Evolutionary conservation across 2,888 invertebrate genomes (phyloP).

Genomic region (Laspeyria flexula): DNA sequence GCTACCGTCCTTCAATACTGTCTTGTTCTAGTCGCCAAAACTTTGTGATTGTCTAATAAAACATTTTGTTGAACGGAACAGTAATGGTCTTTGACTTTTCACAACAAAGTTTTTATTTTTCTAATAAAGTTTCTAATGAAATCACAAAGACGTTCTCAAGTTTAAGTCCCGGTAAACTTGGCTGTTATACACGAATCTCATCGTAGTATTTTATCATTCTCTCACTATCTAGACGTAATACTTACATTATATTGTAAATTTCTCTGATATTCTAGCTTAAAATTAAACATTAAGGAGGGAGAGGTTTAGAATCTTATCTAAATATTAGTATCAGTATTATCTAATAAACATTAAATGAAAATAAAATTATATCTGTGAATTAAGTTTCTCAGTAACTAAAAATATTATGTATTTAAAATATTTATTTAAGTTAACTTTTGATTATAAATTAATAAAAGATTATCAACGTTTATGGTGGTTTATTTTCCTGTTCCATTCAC

Average conservation of each 20-base stretch:
- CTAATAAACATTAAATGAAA: slow-evolving; percentile 32
- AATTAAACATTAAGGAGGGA: slow-evolving; percentile 53
- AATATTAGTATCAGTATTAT: slow-evolving; percentile 43
- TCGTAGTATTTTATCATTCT: slow-evolving; percentile 6
- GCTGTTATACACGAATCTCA: slow-evolving; percentile 7
- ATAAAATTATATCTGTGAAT: slow-evolving; percentile 51
- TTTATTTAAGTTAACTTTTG: slow-evolving; percentile 30
- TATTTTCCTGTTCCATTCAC: neutral
- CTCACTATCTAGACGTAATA: slow-evolving; percentile 2
- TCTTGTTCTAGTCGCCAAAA: slow-evolving; percentile 13
- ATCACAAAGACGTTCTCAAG: slow-evolving; percentile 20
- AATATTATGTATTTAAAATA: slow-evolving; percentile 16
- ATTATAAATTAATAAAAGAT: slow-evolving; percentile 44
- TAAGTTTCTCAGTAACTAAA: slow-evolving; percentile 40
- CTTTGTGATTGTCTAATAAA: slow-evolving; percentile 33
- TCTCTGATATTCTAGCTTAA: slow-evolving; percentile 32
- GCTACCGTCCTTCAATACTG: slow-evolving; percentile 20
- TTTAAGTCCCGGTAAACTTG: slow-evolving; percentile 18
- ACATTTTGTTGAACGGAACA: slow-evolving; percentile 19
- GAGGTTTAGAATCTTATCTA: slow-evolving; percentile 58
- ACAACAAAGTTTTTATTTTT: slow-evolving; percentile 25
- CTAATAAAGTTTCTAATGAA: slow-evolving; percentile 38
- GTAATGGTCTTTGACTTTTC: slow-evolving; percentile 33
- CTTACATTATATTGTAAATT: slow-evolving; percentile 12
- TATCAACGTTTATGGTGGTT: slow-evolving; percentile 34